Evolutionary conservation across 2,113 vertebrate genomes (phyloP), one percentile per base, ranked within the genome.

Genomic region (Bufo bufo): DNA sequence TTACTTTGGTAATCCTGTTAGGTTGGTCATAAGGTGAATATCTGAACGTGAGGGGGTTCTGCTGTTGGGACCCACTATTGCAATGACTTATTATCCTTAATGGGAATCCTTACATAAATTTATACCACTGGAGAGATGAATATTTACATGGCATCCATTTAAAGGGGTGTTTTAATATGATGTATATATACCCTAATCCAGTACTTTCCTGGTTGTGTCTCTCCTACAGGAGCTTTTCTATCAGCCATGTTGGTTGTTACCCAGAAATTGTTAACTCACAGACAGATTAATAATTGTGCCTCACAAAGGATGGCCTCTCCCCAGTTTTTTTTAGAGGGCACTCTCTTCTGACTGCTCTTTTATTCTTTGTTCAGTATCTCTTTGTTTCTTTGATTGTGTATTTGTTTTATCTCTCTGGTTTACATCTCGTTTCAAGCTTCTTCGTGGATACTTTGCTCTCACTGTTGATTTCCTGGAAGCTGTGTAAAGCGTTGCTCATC

Each of bases 371-470:
- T 66, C 6, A 7, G 56, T 52, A 9, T 59, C 12, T 59, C 56
- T 54, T 54, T 7, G 8, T 58, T 7, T 58, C 11, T 7, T 12
- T 75, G 19, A 43, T 12, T 79, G 11, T 4, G 6, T 59, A 45
- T 59, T 45, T 80, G 78, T 59, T 59, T 58, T 80, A 43, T 80
- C 43, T 13, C 12, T 23, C 23, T 80, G 6, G 33, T 54, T 80
- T 79, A 23, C 13, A 56, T 79, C n/a, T 13, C 4, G 33, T 80
- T 59, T 59, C 23, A 58, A 79, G n/a, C 54, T 79, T 19, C 14
- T 81, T 56, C 78, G 61, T 61, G 78, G 78, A 61, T 81, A 81
- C 56, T 33, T 81, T 45, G 56, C 56, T 13, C 50, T 59, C 54
- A 58, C 61, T 61, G 78, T 81, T 81, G 14, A 45, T 47, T 45